Percentiles rank a stretch among this genome's conserved stretches.
phyloP scores from a whole-genome alignment of 2,888 invertebrate species.

The Ethmia dodecea region DNA sequence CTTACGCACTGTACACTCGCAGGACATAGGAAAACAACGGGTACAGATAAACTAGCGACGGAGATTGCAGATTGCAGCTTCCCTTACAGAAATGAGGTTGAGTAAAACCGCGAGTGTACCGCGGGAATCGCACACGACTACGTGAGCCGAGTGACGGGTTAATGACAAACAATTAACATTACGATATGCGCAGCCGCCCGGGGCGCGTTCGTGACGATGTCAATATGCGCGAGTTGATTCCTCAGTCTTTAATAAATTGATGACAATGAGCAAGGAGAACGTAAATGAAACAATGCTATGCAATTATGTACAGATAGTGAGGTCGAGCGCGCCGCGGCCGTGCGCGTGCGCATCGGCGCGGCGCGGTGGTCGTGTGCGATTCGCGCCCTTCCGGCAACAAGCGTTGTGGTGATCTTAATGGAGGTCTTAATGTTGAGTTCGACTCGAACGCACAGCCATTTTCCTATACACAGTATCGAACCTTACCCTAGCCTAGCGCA shows the following conservation, averaged over 20 bases:
- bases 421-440: slow-evolving; percentile 60
- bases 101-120: slow-evolving; percentile 29
- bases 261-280: slow-evolving; percentile 75
- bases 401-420: slow-evolving; percentile 38
- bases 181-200: slow-evolving; percentile 57
- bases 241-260: slow-evolving; percentile 78
- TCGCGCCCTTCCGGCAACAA: slow-evolving; percentile 32
- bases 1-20: slow-evolving; percentile 14
- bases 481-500: slow-evolving; percentile 55
- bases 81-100: slow-evolving; percentile 1
- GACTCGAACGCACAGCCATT: slow-evolving; percentile 69
- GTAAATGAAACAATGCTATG: slow-evolving; percentile 73
- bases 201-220: slow-evolving; percentile 72
- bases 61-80: neutral
- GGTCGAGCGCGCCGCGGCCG: slow-evolving; percentile 18
- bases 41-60: neutral
- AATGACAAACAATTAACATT: slow-evolving; percentile 55
- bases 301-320: slow-evolving; percentile 70
- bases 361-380: slow-evolving; percentile 32
- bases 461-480: slow-evolving; percentile 64
- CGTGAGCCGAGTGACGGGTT: slow-evolving; percentile 49
- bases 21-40: slow-evolving; percentile 3
- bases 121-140: slow-evolving; percentile 36
- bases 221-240: slow-evolving; percentile 74
- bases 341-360: slow-evolving; percentile 22